Evolutionary conservation across 2,797 vertebrate genomes (phyloP), one percentile per base, ranked within the genome.

Genomic region (Phylloscopus collybita): DNA sequence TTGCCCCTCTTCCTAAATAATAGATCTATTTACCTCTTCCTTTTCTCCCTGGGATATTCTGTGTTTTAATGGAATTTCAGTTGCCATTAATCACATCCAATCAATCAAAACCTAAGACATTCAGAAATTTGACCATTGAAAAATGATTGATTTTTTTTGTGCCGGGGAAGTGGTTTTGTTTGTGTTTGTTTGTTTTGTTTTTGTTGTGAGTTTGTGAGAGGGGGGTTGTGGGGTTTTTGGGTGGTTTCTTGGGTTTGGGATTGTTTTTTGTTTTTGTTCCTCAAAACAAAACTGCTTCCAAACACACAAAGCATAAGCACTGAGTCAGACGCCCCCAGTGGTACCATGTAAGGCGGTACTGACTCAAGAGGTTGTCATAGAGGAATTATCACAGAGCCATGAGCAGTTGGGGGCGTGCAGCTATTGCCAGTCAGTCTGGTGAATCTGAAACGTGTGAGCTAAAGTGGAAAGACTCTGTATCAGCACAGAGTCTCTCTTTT

Each of bases 361-460:
- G 0, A 15, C 30, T 36, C 23, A 3, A 6, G 20, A 30, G 40
- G 11, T 66, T 34, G 18, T 64, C 0, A 0, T 1, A 44, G 23
- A 61, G 67, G 54, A 87, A 60, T 51, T 42, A 50, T 38, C 50
- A 32, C 2, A 1, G 45, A 76, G 56, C 64, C 17, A 13, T 0
- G 20, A 91, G 65, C 79, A 62, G 79, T 64, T 85, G 27, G 12
- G 25, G 27, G 19, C 80, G 42, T 67, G 74, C 50, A 53, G 75
- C 64, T 61, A 47, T 50, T 79, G 67, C 44, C 90, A 90, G 47
- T 83, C 76, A 74, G 10, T 29, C 40, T 1, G 0, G 30, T 71
- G 73, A 76, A 62, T 47, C 36, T 59, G 67, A 87, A 85, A 66
- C 0, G 0, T 1, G 4, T 73, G 82, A 95, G 60, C 85, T 94